Percentiles rank a stretch among this genome's conserved stretches.
Conservation (phyloP, 2,888 invertebrate species). For the Acrobasis suavella region DNA sequence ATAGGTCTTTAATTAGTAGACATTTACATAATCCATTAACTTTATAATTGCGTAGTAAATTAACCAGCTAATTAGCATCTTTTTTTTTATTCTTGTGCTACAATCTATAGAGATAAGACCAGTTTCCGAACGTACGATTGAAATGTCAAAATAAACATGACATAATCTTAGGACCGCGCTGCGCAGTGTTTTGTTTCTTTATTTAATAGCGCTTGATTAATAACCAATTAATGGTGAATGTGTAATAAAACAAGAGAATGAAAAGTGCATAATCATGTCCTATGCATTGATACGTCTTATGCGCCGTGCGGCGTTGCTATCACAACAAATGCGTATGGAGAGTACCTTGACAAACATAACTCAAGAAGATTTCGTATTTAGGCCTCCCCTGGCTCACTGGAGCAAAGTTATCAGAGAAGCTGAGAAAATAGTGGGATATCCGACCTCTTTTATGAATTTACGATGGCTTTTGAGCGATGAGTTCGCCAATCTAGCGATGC, state of each 20-base stretch:
- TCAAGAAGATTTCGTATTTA: conserved; percentile 71
- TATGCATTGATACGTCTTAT: conserved; percentile 68
- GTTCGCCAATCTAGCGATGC: conserved; percentile 83
- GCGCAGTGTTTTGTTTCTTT: conserved; percentile 40
- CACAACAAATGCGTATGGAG: conserved; percentile 64
- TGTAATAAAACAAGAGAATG: conserved; percentile 31
- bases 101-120: neutral
- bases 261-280: conserved; percentile 54
- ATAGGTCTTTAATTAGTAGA: too few species aligned
- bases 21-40: neutral
- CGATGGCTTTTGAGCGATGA: conserved; percentile 84
- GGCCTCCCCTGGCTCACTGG: conserved; percentile 71
- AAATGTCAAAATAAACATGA: conserved; percentile 60
- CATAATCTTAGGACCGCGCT: conserved; percentile 45
- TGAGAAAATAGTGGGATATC: conserved; percentile 80
- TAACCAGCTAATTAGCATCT: neutral
- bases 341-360: conserved; percentile 69
- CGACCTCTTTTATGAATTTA: conserved; percentile 83
- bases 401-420: conserved; percentile 76
- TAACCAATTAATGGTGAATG: conserved; percentile 47
- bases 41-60: neutral
- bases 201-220: conserved; percentile 22
- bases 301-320: conserved; percentile 59
- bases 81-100: neutral
- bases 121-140: conserved; percentile 46